A percentile compares a stretch with the other conserved stretches of the same genome.
Conservation (phyloP, 2,797 vertebrate genomes). For the Hipposideros larvatus region DNA sequence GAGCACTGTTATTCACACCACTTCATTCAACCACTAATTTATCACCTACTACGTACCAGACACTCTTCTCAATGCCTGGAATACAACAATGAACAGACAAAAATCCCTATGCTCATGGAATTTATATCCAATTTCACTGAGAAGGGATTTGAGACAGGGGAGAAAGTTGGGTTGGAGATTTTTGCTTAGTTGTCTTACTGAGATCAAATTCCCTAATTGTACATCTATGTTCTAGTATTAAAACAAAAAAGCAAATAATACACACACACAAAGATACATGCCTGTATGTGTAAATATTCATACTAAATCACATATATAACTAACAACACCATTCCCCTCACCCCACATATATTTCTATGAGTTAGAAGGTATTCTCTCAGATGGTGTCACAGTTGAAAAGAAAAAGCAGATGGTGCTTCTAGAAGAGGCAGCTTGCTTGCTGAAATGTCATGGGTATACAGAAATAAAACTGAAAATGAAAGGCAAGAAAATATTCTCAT, state of each 20-base stretch:
- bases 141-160: neutral
- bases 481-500: conserved; percentile 79
- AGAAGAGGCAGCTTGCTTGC: conserved; percentile 81
- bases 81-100: neutral
- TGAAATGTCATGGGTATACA: conserved; percentile 81
- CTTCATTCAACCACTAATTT: conserved; percentile 2
- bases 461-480: conserved; percentile 81
- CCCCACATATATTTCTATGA: conserved; percentile 14
- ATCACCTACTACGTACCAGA: neutral
- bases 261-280: neutral
- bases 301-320: conserved; percentile 2
- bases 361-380: conserved; percentile 73
- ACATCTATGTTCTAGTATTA: neutral
- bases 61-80: neutral
- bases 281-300: neutral
- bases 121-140: neutral
- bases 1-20: neutral
- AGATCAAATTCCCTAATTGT: conserved; percentile 32
- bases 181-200: neutral
- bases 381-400: conserved; percentile 79
- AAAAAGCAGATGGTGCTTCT: conserved; percentile 82
- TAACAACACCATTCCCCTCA: conserved; percentile 44
- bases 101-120: neutral
- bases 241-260: neutral
- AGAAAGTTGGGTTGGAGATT: neutral